Percentiles rank a stretch among this genome's conserved stretches.
These are phyloP conservation scores for Drosophila busckii DNA, from an alignment of 1,140 invertebrate genomes.

Conservation along the genomic window DNA sequence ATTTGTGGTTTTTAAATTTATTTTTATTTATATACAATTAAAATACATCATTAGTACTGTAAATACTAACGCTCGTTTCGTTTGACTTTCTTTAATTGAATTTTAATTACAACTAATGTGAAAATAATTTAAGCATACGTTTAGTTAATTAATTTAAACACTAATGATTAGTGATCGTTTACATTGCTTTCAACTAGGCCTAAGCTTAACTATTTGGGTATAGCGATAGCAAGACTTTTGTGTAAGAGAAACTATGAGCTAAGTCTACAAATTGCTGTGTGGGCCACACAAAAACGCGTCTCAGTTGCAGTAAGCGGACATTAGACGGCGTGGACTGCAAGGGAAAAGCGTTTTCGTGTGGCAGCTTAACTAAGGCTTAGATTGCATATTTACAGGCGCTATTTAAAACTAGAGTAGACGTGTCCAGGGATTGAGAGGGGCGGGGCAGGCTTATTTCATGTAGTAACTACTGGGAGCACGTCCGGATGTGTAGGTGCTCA, in stretches of 20 bases:
- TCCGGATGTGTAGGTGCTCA: constrained; percentile 84
- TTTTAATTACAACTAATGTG: constrained; percentile 20
- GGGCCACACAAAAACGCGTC: constrained; percentile 59
- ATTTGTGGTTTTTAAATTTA: constrained; percentile 35
- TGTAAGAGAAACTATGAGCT: constrained; percentile 12
- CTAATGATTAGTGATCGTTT: constrained; percentile 70
- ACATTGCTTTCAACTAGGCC: constrained; percentile 32
- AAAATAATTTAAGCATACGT: constrained; percentile 58
- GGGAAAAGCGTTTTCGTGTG: constrained; percentile 64
- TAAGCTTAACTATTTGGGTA: constrained; percentile 3
- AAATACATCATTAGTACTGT: constrained; percentile 18
- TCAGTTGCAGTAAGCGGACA: constrained; percentile 56
- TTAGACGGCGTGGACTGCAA: constrained; percentile 43
- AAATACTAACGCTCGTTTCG: constrained; percentile 31
- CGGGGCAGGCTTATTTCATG: constrained; percentile 58
- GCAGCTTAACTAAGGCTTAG: constrained; percentile 20
- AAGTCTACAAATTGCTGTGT: constrained; percentile 42
- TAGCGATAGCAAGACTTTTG: too few species aligned
- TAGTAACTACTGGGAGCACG: constrained; percentile 78
- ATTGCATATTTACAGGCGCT: constrained; percentile 55
- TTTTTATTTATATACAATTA: constrained; percentile 43
- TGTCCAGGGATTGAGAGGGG: neutral
- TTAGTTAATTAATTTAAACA: constrained; percentile 44
- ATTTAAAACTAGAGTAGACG: constrained; percentile 3
- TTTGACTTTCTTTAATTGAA: constrained; percentile 36